Base-by-base conservation (phyloP, 2,113 vertebrate genomes). In the Neodontobutis hainanensis region DNA sequence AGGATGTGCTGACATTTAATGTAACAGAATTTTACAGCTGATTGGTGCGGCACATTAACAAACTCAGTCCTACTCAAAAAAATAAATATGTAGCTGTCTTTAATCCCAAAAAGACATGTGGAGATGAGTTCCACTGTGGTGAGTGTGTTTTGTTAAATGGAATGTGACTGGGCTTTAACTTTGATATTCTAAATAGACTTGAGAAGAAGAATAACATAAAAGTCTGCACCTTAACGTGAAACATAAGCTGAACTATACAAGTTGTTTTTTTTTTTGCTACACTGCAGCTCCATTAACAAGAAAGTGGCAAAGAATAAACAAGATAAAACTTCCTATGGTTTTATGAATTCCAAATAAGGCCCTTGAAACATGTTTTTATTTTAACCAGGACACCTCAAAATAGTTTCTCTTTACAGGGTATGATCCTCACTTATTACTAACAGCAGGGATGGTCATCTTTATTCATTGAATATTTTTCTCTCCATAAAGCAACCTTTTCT, bases 1-100 rank as follows among this genome's bases (percentile, higher is more conserved):
- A 75, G 77, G 84, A 76, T 78, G 63, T 65, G 15, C 36, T 89
- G 87, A 55, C 83, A 89, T 88, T 87, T 87, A 81, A 69, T 40
- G 3, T 40, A 58, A 73, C 59, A 65, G 61, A 69, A 72, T 77
- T 88, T 87, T 78, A 85, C 75, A 84, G 75, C 45, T 85, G 84
- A 83, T 77, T 79, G 69, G 77, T 50, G 32, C 47, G 3, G 48
- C 70, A 70, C 75, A 86, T 87, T 81, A 81, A 60, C 46, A 65
- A 78, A 73, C 68, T 46, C 0, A 5, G 42, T 43, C 42, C 38
- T 42, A 11, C 15, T 11, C 5, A 49, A 65, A 61, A 64, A 74
- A 60, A 72, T 11, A 47, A 78, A 81, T 16, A 48, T 19, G 48
- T 55, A n/a, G 9, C 48, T 34, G 70, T 58, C 35, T 60, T 77